Conservation (phyloP, 1,140 invertebrate genomes). For the Bombus pyrosoma region DNA sequence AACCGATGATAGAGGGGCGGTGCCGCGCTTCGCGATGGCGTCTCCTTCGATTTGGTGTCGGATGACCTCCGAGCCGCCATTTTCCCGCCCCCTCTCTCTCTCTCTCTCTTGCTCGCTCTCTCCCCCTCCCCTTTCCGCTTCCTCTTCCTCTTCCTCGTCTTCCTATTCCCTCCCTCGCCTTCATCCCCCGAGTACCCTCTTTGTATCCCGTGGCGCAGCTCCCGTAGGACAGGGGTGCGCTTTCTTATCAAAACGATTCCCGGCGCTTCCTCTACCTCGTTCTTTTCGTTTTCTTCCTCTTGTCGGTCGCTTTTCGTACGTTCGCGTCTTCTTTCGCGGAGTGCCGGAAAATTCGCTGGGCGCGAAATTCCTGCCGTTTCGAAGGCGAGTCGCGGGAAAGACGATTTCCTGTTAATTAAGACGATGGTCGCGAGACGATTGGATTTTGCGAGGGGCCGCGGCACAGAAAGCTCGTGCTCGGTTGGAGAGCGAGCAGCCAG, state of each 20-base stretch:
- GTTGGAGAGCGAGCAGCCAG: no score
- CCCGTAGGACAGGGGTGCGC: slow-evolving; percentile 60
- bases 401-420: no score
- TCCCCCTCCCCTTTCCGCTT: not conserved
- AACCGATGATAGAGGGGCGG: slow-evolving; percentile 79
- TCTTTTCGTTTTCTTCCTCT: no score
- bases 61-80: slow-evolving; percentile 79
- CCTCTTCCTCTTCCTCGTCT: slow-evolving; percentile 18
- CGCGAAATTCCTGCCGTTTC: no score
- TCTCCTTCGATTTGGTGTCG: slow-evolving; percentile 83
- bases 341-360: not conserved
- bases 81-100: slow-evolving; percentile 76
- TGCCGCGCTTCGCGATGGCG: slow-evolving; percentile 81
- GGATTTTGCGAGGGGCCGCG: no score
- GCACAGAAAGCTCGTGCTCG: no score
- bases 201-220: slow-evolving; percentile 21
- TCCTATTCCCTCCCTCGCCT: not conserved
- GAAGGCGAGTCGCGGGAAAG: no score
- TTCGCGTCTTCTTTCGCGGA: not conserved
- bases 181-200: not conserved
- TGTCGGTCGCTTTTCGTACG: no score
- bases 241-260: slow-evolving; percentile 76
- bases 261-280: slow-evolving; percentile 1
- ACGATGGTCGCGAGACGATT: no score
- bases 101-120: slow-evolving; percentile 5